Evolutionary conservation across 2,113 vertebrate genomes (phyloP).

Genomic region (Garra rufa): DNA sequence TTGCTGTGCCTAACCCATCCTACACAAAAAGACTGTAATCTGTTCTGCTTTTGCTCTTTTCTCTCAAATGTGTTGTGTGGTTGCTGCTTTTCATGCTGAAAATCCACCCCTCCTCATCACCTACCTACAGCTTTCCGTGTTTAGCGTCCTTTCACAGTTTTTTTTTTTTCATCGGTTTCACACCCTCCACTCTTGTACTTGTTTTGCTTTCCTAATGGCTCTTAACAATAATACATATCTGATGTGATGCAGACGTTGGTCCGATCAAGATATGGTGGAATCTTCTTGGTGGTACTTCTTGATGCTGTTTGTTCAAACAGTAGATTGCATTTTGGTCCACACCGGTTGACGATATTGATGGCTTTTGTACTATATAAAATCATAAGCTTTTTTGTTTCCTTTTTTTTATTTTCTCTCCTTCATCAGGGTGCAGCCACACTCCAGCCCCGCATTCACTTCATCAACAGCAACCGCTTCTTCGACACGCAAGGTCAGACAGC

Average conservation of each 20-base stretch:
- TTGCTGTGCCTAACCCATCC: neutral
- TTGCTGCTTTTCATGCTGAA: neutral
- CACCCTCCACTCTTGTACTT: slow-evolving; percentile 6
- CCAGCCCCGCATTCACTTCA: slow-evolving; percentile 81
- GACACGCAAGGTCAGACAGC: slow-evolving; percentile 88
- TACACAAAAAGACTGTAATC: neutral
- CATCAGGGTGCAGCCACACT: slow-evolving; percentile 85
- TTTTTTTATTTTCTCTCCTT: slow-evolving; percentile 48
- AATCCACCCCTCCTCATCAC: neutral
- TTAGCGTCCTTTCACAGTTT: slow-evolving; percentile 9
- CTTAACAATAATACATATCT: neutral
- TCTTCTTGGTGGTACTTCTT: neutral
- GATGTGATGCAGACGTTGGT: neutral
- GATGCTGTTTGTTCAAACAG: neutral
- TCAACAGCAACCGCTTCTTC: slow-evolving; percentile 81
- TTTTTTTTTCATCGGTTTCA: neutral
- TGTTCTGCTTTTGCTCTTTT: slow-evolving; percentile 13
- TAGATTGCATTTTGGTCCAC: neutral
- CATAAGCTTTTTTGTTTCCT: neutral
- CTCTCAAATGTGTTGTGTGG: neutral
- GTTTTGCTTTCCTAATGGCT: slow-evolving; percentile 18
- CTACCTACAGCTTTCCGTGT: slow-evolving; percentile 18
- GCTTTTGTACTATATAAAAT: neutral
- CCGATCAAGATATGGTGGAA: neutral
- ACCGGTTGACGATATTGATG: neutral